Evolutionary conservation across 1,140 invertebrate genomes (phyloP).

Genomic region (Cotesia chilonis): DNA sequence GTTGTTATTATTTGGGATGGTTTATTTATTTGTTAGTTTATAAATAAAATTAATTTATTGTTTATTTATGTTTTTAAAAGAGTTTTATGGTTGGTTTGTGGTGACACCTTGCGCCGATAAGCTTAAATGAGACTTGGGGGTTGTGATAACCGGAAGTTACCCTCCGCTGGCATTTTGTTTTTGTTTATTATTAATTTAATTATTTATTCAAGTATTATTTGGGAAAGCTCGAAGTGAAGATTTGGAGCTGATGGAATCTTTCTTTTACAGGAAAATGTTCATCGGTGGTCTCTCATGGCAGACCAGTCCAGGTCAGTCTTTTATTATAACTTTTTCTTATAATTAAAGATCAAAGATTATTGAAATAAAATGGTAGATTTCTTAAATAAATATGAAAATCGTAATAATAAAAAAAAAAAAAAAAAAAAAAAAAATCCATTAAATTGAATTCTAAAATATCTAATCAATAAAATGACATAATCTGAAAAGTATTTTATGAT

Average conservation of each 20-base stretch:
- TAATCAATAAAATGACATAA: background rate
- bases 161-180: slow-evolving; percentile 51
- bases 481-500: background rate
- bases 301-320: slow-evolving; percentile 95
- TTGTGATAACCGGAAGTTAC: slow-evolving; percentile 50
- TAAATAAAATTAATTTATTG: too few relatives aligned
- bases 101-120: slow-evolving; percentile 56
- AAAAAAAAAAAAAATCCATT: too few relatives aligned
- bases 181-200: slow-evolving; percentile 5
- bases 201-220: slow-evolving; percentile 12
- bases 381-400: background rate
- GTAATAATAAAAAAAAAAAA: background rate
- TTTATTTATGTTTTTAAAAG: background rate
- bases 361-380: too few relatives aligned
- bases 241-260: slow-evolving; percentile 47
- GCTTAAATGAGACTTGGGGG: slow-evolving; percentile 52
- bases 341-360: too few relatives aligned
- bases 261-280: slow-evolving; percentile 98
- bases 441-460: too few relatives aligned
- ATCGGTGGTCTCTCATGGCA: slow-evolving; percentile 99
- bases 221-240: background rate
- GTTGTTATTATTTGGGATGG: too few relatives aligned
- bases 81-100: slow-evolving; percentile 60
- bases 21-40: too few relatives aligned
- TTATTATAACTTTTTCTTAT: background rate